A percentile compares a stretch with the other conserved stretches of the same genome.
These are phyloP conservation scores for Chloropsis cyanopogon DNA, from an alignment of 2,113 vertebrate species.

Conservation along the genomic window DNA sequence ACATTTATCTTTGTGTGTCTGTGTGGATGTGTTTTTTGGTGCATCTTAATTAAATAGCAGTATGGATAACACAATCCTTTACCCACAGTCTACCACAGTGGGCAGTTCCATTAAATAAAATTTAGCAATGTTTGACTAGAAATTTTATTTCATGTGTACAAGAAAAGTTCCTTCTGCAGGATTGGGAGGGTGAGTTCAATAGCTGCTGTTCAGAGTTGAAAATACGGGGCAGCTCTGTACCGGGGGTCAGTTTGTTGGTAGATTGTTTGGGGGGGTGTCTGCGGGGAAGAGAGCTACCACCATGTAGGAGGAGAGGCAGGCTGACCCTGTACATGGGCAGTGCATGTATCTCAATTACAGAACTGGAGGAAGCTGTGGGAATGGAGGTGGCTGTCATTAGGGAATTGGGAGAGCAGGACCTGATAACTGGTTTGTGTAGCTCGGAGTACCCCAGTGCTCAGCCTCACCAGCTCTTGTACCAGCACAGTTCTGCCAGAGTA, in stretches of 20 bases:
- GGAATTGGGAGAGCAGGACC: background rate
- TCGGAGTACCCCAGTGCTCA: background rate
- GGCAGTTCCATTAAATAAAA: background rate
- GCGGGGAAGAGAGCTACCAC: rapidly evolving
- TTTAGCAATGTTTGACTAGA: background rate
- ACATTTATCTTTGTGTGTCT: background rate
- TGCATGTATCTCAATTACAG: rapidly evolving
- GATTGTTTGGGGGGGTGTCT: rapidly evolving
- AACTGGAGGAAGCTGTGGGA: background rate
- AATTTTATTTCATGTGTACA: background rate
- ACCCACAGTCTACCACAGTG: background rate
- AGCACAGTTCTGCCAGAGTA: background rate
- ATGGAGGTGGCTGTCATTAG: background rate
- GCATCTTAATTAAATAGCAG: background rate
- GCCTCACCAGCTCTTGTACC: background rate
- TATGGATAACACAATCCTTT: background rate
- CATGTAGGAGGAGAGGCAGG: background rate
- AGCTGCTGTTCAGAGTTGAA: background rate
- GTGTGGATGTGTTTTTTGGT: background rate
- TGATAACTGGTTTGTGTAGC: background rate
- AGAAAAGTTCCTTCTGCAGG: background rate
- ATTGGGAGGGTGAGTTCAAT: background rate
- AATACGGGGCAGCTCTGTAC: background rate
- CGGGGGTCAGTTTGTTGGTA: background rate
- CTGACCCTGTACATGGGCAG: rapidly evolving